Evolutionary conservation across 2,797 vertebrate species (phyloP), one percentile per base, ranked within the genome.

Genomic region (Coccyzus lansbergi): DNA sequence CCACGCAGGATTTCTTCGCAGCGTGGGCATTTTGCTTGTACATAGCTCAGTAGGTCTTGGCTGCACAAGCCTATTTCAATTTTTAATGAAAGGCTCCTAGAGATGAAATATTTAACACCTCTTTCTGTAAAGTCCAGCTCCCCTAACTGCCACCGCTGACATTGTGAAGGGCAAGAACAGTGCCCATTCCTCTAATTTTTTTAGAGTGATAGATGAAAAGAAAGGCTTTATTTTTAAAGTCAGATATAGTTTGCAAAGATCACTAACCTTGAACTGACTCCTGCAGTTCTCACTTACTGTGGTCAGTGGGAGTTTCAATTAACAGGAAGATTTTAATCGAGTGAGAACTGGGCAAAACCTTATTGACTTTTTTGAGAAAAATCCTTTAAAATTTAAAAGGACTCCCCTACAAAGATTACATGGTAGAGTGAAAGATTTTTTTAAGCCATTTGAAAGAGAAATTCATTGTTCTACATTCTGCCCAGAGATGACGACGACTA

Each of bases 81-180:
- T 92, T 93, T 95, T 88, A 91, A 92, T 93, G 70, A 91, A 88
- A 88, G 15, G 42, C 44, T 58, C 21, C 21, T 78, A 46, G 53
- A 62, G 22, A 86, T 88, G 3, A 93, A 94, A 81, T 88, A 91
- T 95, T 96, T 86, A 90, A 42, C 4, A 42, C 12, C 8, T 63
- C 31, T 85, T 88, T 93, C 70, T 79, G 24, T 70, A 40, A 83
- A 81, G 76, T 91, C 76, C 85, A 78, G 44, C 70, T 93, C 40
- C 49, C 34, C 22, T 72, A 74, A 56, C 52, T 67, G 40, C 17
- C 16, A 56, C 38, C 51, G 22, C 19, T 89, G 34, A 38, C 24
- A 58, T 1, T 67, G 15, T 10, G 42, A 86, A 72, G 59, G 48
- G 26, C 62, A 76, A 48, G 1, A 12, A 52, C 40, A 17, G 11